A percentile compares a stretch with the other conserved stretches of the same genome.
These are phyloP conservation scores for Mythimna albipuncta DNA, from an alignment of 2,888 invertebrate species.

Conservation along the genomic window DNA sequence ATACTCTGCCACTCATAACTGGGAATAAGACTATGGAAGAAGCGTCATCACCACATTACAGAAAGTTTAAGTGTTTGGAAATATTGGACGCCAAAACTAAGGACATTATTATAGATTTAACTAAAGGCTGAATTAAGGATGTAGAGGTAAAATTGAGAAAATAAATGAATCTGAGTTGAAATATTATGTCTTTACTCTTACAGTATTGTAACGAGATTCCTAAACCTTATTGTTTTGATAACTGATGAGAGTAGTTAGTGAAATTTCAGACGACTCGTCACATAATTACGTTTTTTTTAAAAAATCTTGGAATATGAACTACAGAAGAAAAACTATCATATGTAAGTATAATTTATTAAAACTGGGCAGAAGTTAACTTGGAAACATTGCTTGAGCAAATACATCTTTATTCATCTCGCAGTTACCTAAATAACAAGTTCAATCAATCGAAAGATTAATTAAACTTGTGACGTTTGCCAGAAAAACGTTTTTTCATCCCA, in stretches of 20 bases:
- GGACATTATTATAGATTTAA: slow-evolving; percentile 58
- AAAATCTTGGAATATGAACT: no score
- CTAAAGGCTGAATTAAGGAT: slow-evolving; percentile 37
- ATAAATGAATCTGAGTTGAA: not conserved
- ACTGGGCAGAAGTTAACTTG: not conserved
- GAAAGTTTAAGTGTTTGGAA: slow-evolving; percentile 63
- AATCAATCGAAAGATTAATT: not conserved
- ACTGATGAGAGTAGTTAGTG: not conserved
- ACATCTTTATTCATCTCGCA: no score
- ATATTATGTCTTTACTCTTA: not conserved
- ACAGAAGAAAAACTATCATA: not conserved
- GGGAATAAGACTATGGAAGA: not conserved
- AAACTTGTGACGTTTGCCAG: not conserved
- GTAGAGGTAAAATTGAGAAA: not conserved
- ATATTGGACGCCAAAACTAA: slow-evolving; percentile 50
- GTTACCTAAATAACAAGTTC: not conserved
- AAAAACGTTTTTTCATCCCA: not conserved
- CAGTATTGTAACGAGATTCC: not conserved
- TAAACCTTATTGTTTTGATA: not conserved
- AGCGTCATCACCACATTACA: slow-evolving; percentile 2
- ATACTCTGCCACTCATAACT: not conserved
- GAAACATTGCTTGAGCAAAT: not conserved
- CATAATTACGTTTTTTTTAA: no score
- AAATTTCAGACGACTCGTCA: no score
- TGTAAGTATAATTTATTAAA: not conserved